Evolutionary conservation across 2,888 invertebrate genomes (phyloP).

Genomic region (Anthoptus insignis): DNA sequence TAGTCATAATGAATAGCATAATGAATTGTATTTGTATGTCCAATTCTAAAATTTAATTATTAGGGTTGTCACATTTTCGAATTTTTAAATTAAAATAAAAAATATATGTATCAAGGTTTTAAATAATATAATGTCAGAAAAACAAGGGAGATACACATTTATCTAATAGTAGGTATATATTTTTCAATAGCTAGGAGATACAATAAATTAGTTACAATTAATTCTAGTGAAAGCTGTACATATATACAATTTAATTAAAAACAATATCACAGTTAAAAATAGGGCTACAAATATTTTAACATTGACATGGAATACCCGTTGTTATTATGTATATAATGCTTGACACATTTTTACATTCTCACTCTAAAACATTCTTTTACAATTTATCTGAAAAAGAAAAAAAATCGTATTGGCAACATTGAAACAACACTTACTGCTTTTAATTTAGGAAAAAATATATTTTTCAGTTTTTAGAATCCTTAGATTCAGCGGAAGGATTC

Average conservation of each 20-base stretch:
- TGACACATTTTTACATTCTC: slow-evolving; percentile 10
- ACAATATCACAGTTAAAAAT: slow-evolving; percentile 73
- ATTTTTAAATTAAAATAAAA: neutral
- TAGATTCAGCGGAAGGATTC: too few relatives aligned
- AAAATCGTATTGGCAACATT: too few relatives aligned
- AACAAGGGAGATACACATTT: slow-evolving; percentile 61
- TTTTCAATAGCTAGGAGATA: slow-evolving; percentile 60
- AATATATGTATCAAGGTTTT: neutral
- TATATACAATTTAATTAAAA: slow-evolving; percentile 68
- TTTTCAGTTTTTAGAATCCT: too few relatives aligned
- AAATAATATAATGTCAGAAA: slow-evolving; percentile 26
- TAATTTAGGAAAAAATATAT: too few relatives aligned
- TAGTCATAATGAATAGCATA: too few relatives aligned
- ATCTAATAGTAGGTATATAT: slow-evolving; percentile 39
- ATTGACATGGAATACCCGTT: slow-evolving; percentile 13
- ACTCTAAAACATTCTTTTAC: slow-evolving; percentile 6
- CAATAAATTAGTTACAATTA: slow-evolving; percentile 70
- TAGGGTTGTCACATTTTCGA: too few relatives aligned
- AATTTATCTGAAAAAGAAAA: slow-evolving; percentile 30
- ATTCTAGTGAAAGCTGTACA: slow-evolving; percentile 61
- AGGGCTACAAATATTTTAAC: slow-evolving; percentile 27
- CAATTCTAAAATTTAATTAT: too few relatives aligned
- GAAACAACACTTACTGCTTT: too few relatives aligned
- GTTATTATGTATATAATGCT: neutral
- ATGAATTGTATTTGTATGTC: too few relatives aligned